Conservation (phyloP, 2,888 invertebrate genomes). For the Aphelenchoides bicaudatus region DNA sequence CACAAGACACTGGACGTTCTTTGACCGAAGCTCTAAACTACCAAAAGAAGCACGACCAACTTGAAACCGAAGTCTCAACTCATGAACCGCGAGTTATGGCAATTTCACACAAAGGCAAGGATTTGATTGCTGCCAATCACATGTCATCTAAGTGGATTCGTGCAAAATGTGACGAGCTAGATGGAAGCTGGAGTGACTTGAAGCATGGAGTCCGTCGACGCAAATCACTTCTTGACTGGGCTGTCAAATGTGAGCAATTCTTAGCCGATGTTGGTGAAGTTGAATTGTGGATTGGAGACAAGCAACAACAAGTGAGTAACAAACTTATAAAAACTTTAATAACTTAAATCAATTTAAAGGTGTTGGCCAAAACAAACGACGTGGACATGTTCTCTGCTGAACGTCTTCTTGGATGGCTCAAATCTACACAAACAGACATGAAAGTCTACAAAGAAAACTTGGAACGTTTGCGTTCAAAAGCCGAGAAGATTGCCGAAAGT, state of each 20-base stretch:
- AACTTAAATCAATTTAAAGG: constrained; percentile 61
- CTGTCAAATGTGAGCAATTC: constrained; percentile 79
- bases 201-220: constrained; percentile 39
- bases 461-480: constrained; percentile 18
- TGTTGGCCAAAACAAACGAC: constrained; percentile 32
- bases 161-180: constrained; percentile 70
- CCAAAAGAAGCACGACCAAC: constrained; percentile 82
- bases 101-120: constrained; percentile 75
- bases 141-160: constrained; percentile 77
- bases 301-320: constrained; percentile 66
- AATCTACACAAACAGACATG: constrained; percentile 67
- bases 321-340: background rate
- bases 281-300: constrained; percentile 86
- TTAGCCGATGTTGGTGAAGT: constrained; percentile 65
- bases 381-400: constrained; percentile 81
- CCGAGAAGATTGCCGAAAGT: constrained; percentile 6
- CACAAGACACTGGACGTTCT: constrained; percentile 73
- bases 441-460: constrained; percentile 35
- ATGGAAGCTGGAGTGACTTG: constrained; percentile 62
- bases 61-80: constrained; percentile 81
- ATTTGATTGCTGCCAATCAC: constrained; percentile 74
- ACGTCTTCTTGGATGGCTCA: constrained; percentile 87
- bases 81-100: constrained; percentile 80
- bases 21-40: constrained; percentile 85
- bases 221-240: constrained; percentile 68